phyloP scores from a whole-genome alignment of 2,888 invertebrate species.

The Autographa gamma region DNA sequence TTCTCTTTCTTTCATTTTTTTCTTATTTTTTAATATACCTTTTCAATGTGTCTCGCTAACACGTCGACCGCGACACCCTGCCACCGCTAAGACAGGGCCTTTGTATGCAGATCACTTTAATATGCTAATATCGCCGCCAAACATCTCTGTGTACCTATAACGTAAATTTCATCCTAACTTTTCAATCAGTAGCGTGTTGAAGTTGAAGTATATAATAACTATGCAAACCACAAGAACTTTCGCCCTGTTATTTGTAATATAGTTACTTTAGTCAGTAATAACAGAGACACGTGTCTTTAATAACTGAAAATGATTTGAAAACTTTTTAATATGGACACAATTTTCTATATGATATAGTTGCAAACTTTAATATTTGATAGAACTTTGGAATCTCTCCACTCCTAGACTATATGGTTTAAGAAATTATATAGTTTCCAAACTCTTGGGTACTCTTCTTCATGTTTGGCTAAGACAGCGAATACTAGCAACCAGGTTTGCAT shows the following conservation, averaged over 20 bases:
- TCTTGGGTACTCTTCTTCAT: too few species aligned
- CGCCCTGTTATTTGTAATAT: background rate
- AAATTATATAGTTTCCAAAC: too few species aligned
- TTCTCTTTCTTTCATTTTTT: background rate
- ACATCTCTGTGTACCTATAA: conserved; percentile 24
- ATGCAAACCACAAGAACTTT: background rate
- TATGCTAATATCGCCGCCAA: conserved; percentile 55
- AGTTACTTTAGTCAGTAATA: too few species aligned
- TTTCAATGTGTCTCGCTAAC: conserved; percentile 24
- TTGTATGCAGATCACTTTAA: conserved; percentile 66
- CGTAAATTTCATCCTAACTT: conserved; percentile 16
- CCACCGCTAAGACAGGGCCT: conserved; percentile 40
- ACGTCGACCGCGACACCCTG: conserved; percentile 22
- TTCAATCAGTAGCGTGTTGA: background rate
- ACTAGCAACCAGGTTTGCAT: too few species aligned
- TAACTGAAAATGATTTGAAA: too few species aligned
- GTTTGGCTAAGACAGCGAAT: too few species aligned
- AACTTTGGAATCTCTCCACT: too few species aligned
- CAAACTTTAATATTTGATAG: too few species aligned
- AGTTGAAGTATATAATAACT: background rate
- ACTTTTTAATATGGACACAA: too few species aligned
- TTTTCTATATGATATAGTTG: too few species aligned
- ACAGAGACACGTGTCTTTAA: background rate
- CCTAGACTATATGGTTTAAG: too few species aligned
- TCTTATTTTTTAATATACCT: conserved; percentile 19